Evolutionary conservation across 2,888 invertebrate genomes (phyloP).

Genomic region (Phengaris arion): DNA sequence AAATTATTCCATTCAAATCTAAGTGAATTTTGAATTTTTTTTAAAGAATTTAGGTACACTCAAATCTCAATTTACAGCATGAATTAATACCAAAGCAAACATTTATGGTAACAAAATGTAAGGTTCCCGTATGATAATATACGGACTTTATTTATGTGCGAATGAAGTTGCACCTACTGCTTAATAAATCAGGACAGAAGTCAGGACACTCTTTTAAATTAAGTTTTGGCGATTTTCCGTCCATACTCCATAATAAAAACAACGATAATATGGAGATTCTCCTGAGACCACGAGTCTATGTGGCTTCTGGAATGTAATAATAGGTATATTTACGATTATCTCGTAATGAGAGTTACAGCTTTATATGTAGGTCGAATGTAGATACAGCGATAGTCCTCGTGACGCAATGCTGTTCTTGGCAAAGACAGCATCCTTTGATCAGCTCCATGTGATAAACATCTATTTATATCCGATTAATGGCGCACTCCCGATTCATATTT

Average conservation of each 20-base stretch:
- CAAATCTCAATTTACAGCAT: too few relatives aligned
- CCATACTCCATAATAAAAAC: not conserved
- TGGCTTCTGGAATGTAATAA: not conserved
- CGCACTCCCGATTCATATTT: slow-evolving; percentile 28
- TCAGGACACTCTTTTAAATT: too few relatives aligned
- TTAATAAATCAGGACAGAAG: too few relatives aligned
- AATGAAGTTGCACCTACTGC: too few relatives aligned
- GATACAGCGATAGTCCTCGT: slow-evolving; percentile 24
- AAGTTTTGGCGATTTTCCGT: not conserved
- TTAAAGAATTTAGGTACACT: too few relatives aligned
- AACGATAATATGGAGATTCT: not conserved
- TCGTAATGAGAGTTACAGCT: not conserved
- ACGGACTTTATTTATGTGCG: too few relatives aligned
- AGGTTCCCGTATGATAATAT: too few relatives aligned
- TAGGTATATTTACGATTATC: not conserved
- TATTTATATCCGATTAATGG: slow-evolving; percentile 27
- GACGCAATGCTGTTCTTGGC: slow-evolving; percentile 29
- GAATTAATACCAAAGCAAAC: too few relatives aligned
- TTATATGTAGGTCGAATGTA: slow-evolving; percentile 3
- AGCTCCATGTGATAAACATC: slow-evolving; percentile 29
- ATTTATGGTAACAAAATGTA: too few relatives aligned
- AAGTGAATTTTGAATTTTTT: too few relatives aligned
- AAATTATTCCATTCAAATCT: too few relatives aligned
- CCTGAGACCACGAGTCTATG: not conserved
- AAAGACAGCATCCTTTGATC: slow-evolving; percentile 29